Base-by-base conservation (phyloP, 2,797 vertebrate genomes). In the Anas georgica region DNA sequence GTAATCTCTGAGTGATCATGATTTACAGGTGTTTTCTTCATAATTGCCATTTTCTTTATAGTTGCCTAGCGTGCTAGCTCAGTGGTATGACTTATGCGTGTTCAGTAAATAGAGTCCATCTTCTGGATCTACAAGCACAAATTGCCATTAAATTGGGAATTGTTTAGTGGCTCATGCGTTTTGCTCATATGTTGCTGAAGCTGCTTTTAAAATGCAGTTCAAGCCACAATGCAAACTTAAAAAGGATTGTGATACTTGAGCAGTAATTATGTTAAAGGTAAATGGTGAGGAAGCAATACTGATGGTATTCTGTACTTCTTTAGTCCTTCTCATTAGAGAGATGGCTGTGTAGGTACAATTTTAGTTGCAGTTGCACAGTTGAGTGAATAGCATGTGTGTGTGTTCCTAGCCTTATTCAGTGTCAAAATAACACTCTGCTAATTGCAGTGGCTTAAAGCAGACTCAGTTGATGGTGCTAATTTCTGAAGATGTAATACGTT, bases 21-120 rank as follows among this genome's bases (percentile, higher is more conserved):
- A n/a, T 54, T 66, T 74, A 21, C 15, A n/a, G 17, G 12, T 75
- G 8, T 68, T 31, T 25, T 12, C 21, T 54, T 58, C 8, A 7
- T 48, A 62, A 33, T 50, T 90, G 8, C 28, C 7, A 5, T 68
- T 31, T 28, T 12, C 21, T 54, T 58, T 12, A 7, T 48, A 62
- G 37, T 50, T 91, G 8, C 31, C 7, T n/a, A 26, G 16, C 9
- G 82, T 85, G 10, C 21, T 28, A 41, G 18, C 48, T 69, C 26
- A 41, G 41, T 79, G 48, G 12, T 33, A 8, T 15, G 45, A 86
- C 10, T 20, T 86, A 23, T 5, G 7, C 23, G 12, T 58, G 17
- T 82, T 91, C 28, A 35, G 13, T 82, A 78, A 81, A 68, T 20
- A n/a, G 55, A 92, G 73, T 68, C 48, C 41, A 50, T 73, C 84